A percentile compares a stretch with the other conserved stretches of the same genome.
These are phyloP conservation scores for Recurvirostra avosetta DNA, from an alignment of 2,113 vertebrate species.

Conservation along the genomic window DNA sequence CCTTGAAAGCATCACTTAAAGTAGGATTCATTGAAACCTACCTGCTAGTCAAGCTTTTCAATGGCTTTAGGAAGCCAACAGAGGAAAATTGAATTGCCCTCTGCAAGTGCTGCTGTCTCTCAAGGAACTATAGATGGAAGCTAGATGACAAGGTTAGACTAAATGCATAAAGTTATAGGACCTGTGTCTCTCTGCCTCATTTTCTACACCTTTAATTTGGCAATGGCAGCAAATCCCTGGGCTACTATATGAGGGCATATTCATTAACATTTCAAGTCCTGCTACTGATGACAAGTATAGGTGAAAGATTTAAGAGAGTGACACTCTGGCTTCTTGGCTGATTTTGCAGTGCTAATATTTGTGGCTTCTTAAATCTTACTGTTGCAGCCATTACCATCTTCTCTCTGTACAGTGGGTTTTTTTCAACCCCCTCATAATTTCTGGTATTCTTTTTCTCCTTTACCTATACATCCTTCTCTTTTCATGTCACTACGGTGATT, in stretches of 20 bases:
- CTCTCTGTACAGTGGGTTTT: accelerated
- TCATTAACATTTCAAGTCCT: constrained; percentile 6
- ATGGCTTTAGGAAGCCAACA: background rate
- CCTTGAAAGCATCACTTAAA: background rate
- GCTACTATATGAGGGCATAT: background rate
- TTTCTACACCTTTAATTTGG: background rate
- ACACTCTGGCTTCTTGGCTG: background rate
- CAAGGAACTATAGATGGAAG: background rate
- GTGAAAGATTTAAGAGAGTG: background rate
- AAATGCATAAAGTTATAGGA: background rate
- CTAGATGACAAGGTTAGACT: background rate
- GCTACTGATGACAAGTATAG: background rate
- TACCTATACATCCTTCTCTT: accelerated
- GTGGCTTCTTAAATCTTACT: background rate
- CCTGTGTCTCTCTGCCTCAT: background rate
- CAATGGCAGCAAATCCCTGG: background rate
- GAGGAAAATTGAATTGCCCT: constrained; percentile 18
- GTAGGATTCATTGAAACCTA: background rate
- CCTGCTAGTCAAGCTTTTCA: background rate
- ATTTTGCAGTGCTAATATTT: background rate
- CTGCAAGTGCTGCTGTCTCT: background rate
- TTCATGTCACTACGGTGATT: background rate
- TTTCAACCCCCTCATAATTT: background rate
- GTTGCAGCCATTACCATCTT: background rate
- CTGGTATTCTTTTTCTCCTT: background rate